phyloP scores from a whole-genome alignment of 2,888 invertebrate genomes.

The Hanleya hanleyi region DNA sequence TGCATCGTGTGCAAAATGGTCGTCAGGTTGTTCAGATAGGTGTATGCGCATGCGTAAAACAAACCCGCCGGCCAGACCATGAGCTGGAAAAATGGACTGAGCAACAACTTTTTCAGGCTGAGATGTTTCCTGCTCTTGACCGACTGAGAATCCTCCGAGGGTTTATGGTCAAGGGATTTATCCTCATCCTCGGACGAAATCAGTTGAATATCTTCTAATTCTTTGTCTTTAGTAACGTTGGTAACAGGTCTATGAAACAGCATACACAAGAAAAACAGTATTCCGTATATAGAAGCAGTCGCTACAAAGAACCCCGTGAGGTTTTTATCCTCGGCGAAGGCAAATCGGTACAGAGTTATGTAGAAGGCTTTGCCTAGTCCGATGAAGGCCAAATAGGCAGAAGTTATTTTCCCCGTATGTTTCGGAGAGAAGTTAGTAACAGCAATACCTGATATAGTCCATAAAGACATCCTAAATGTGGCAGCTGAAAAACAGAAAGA shows the following conservation, averaged over 20 bases:
- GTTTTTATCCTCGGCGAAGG: neutral
- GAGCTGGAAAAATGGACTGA: slow-evolving; percentile 1
- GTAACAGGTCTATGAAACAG: neutral
- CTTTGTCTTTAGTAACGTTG: neutral
- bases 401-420: neutral
- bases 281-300: neutral
- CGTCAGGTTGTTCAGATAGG: neutral
- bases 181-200: neutral
- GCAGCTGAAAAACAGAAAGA: neutral
- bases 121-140: neutral
- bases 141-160: neutral
- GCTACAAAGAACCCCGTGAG: neutral
- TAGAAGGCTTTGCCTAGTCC: slow-evolving; percentile 1
- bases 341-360: neutral
- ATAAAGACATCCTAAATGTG: neutral
- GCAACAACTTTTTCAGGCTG: neutral
- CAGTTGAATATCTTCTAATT: neutral
- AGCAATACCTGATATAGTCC: slow-evolving; percentile 2
- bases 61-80: neutral
- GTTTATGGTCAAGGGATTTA: neutral
- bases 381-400: neutral
- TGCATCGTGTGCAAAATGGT: neutral
- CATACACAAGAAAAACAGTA: neutral
- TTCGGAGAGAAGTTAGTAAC: neutral
- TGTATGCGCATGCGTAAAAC: slow-evolving; percentile 4